Evolutionary conservation across 2,888 invertebrate genomes (phyloP).

Genomic region (Noctua janthina): DNA sequence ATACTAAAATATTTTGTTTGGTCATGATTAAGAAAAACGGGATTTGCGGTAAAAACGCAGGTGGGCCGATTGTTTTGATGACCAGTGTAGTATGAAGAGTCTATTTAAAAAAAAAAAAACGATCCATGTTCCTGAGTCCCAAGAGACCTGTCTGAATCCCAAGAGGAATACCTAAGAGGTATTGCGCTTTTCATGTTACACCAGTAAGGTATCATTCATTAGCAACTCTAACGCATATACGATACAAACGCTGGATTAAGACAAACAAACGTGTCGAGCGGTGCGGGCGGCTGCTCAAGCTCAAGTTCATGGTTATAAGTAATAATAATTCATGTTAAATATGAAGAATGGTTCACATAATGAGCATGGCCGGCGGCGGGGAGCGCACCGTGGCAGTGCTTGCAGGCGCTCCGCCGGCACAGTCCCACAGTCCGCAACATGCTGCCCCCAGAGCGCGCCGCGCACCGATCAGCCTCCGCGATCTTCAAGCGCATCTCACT

Average conservation of each 20-base stretch:
- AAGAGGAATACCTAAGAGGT: neutral
- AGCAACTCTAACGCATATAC: neutral
- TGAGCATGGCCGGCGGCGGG: constrained; percentile 77
- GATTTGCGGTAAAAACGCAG: no score
- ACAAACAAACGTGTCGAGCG: constrained; percentile 1
- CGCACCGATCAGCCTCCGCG: constrained; percentile 85
- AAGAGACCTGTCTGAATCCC: neutral
- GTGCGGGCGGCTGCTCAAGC: constrained; percentile 16
- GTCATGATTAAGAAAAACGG: no score
- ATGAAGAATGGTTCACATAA: constrained; percentile 71
- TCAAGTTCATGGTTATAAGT: constrained; percentile 48
- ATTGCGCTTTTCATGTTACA: neutral
- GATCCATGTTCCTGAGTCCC: no score
- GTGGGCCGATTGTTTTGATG: no score
- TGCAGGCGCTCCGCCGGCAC: constrained; percentile 65
- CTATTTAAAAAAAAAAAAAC: no score
- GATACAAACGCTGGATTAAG: neutral
- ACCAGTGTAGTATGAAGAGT: no score
- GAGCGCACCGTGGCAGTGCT: constrained; percentile 71
- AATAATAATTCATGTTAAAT: constrained; percentile 46
- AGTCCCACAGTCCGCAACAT: constrained; percentile 84
- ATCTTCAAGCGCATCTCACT: constrained; percentile 86
- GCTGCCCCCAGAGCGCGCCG: constrained; percentile 87
- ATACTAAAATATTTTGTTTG: no score
- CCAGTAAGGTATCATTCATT: neutral